Evolutionary conservation across 2,888 invertebrate species (phyloP), one percentile per base, ranked within the genome.

Genomic region (Nomada goodeniana): DNA sequence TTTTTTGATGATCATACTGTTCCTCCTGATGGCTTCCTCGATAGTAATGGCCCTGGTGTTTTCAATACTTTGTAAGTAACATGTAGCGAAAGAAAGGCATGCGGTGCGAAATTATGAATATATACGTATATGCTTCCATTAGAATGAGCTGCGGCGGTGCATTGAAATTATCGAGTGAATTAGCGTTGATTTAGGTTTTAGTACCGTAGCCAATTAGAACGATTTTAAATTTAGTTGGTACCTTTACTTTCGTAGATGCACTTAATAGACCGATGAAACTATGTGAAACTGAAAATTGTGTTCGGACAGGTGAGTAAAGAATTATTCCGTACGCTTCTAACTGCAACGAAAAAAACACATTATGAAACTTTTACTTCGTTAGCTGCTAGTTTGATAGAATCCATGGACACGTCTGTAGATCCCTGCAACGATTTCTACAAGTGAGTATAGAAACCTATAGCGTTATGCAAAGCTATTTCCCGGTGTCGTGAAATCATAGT

Each of bases 361-460:
- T 29, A 67, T 13, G 50, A 55, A 52, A 75, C n/a, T 55, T 67
- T 64, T 74, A 10, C 79, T 87, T 50, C 72, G 60, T 95, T 96
- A 83, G 97, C 97, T 11, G 96, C 97, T 26, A 97, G 96, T 93
- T 94, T 97, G 52, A 95, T 96, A 23, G 95, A 96, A 61, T 96
- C 97, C 15, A 96, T 98, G 96, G 96, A 98, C 92, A 93, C 93
- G 70, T 95, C 95, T 44, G 96, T 95, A 68, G 95, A 97, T 92
- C 97, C 98, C 67, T 98, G 98, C 90, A 96, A 97, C 60, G 96
- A 98, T 94, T 98, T 98, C 94, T 97, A 97, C 93, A 94, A 96
- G 95, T 97, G 86, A 93, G 92, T 89, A 87, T 50, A 68, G 18
- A 5, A 18, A 15, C 36, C 26, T 59, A 50, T 71, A 72, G 61